phyloP scores from a whole-genome alignment of 2,797 vertebrate species.

The Darevskia mixta region DNA sequence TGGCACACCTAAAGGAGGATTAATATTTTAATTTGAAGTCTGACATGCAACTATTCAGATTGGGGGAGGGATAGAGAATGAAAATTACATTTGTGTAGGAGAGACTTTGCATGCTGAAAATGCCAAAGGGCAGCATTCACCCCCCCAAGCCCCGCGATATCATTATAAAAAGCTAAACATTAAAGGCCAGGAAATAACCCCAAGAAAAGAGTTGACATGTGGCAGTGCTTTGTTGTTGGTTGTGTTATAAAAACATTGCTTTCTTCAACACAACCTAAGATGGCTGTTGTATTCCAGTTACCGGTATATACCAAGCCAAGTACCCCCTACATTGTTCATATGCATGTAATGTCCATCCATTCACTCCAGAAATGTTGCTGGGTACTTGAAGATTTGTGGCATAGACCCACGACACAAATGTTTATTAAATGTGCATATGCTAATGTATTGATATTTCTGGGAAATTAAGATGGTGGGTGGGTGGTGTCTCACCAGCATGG shows the following conservation, averaged over 20 bases:
- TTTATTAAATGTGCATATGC: too few relatives aligned
- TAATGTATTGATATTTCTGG: too few relatives aligned
- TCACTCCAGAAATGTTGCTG: too few relatives aligned
- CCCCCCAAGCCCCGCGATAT: not conserved
- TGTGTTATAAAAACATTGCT: not conserved
- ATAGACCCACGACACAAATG: too few relatives aligned
- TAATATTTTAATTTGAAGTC: not conserved
- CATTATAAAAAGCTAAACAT: not conserved
- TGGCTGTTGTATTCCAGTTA: not conserved
- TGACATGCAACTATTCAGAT: not conserved
- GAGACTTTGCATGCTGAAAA: not conserved
- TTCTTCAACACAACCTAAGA: not conserved
- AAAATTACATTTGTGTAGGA: slow-evolving; percentile 39
- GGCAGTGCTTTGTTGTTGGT: not conserved
- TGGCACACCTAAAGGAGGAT: not conserved
- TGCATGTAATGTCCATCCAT: not conserved
- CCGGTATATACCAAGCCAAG: too few relatives aligned
- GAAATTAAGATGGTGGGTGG: too few relatives aligned
- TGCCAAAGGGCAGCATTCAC: not conserved
- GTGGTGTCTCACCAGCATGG: too few relatives aligned
- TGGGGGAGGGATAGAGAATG: slow-evolving; percentile 2
- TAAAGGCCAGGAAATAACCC: not conserved
- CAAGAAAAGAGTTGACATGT: not conserved
- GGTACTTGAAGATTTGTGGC: too few relatives aligned
- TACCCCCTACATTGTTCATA: not conserved